Conservation (phyloP, 2,113 vertebrate species). For the Pelecanoides urinatrix region DNA sequence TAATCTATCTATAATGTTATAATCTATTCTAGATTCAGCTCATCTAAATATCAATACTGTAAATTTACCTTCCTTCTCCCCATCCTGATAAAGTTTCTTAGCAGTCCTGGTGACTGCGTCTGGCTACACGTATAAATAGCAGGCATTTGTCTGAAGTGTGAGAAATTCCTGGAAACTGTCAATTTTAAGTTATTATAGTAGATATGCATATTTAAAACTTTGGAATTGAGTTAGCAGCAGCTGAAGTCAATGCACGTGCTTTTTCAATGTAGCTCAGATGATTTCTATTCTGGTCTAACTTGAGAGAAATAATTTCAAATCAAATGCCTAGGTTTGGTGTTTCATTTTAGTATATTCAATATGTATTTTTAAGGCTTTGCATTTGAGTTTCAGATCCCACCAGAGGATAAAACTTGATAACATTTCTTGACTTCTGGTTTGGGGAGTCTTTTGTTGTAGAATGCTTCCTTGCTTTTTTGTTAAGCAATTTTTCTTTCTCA, state of each 20-base stretch:
- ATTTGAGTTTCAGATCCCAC: conserved; percentile 17
- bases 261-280: not conserved
- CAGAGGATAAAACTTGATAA: not conserved
- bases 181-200: conserved; percentile 35
- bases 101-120: not conserved
- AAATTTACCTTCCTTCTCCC: not conserved
- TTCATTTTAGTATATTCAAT: not conserved
- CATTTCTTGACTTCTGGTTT: not conserved
- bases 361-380: not conserved
- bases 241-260: not conserved
- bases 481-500: not conserved
- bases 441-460: not conserved
- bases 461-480: not conserved
- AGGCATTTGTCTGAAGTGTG: conserved; percentile 16
- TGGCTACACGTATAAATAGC: not conserved
- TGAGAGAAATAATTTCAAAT: conserved; percentile 27
- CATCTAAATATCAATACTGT: not conserved
- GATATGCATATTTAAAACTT: not conserved
- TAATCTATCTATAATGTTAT: too few relatives aligned
- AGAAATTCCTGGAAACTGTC: conserved; percentile 16
- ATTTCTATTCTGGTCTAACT: conserved; percentile 43
- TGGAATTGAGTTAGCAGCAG: conserved; percentile 14
- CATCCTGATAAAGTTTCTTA: not conserved
- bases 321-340: not conserved
- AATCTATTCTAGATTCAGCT: not conserved